A percentile compares a stretch with the other conserved stretches of the same genome.
Evolutionary conservation across 2,888 invertebrate species (phyloP).

Genomic region (Drosophila mettleri): DNA sequence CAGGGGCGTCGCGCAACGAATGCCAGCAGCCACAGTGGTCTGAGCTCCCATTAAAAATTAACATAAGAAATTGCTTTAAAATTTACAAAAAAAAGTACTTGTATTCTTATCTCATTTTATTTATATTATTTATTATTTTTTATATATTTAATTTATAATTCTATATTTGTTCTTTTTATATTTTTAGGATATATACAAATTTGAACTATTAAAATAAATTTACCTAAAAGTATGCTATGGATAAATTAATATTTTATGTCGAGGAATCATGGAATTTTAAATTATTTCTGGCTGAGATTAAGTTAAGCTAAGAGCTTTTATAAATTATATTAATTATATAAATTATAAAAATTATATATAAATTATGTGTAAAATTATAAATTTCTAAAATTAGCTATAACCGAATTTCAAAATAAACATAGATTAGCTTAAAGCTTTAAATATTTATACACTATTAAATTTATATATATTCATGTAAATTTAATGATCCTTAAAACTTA

Average conservation of each 20-base stretch:
- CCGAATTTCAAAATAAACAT: too few relatives aligned
- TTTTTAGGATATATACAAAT: not conserved
- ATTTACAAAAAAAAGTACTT: not conserved
- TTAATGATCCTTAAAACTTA: not conserved
- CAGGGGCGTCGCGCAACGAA: constrained; percentile 51
- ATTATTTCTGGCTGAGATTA: not conserved
- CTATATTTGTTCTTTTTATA: not conserved
- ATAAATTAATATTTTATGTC: too few relatives aligned
- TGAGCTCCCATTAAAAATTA: not conserved
- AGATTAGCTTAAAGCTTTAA: too few relatives aligned
- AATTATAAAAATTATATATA: too few relatives aligned
- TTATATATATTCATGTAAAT: too few relatives aligned
- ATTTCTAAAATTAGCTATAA: too few relatives aligned
- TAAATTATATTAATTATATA: too few relatives aligned
- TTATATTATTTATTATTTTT: not conserved
- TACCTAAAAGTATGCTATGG: constrained; percentile 34
- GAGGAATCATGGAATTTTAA: not conserved
- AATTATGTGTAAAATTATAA: too few relatives aligned
- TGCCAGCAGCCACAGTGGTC: constrained; percentile 49
- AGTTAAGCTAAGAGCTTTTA: not conserved
- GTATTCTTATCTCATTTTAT: not conserved
- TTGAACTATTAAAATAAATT: not conserved
- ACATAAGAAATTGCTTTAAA: not conserved
- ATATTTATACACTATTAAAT: too few relatives aligned
- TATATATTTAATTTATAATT: not conserved